Evolutionary conservation across 2,888 invertebrate genomes (phyloP).

Genomic region (Encarsia formosa): DNA sequence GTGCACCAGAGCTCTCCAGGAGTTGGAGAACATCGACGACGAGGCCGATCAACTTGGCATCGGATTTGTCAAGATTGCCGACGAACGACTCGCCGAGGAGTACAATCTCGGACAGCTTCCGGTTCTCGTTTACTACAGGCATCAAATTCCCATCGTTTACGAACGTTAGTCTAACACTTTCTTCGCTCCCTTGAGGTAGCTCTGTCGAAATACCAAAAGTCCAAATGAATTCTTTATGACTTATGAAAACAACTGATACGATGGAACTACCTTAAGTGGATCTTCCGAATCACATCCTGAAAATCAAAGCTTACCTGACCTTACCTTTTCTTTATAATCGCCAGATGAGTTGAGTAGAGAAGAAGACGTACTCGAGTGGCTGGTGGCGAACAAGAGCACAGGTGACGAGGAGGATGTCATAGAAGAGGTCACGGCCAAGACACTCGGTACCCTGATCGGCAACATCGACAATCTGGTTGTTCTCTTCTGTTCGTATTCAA

Average conservation of each 20-base stretch:
- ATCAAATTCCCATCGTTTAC: slow-evolving; percentile 91
- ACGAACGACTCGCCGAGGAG: slow-evolving; percentile 85
- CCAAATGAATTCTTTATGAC: too few relatives aligned
- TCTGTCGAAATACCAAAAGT: too few relatives aligned
- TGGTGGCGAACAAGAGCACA: slow-evolving; percentile 87
- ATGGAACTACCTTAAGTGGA: too few relatives aligned
- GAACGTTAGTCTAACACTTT: slow-evolving; percentile 80
- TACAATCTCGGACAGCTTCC: slow-evolving; percentile 87
- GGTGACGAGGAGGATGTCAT: slow-evolving; percentile 92
- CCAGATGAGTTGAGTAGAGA: slow-evolving; percentile 82
- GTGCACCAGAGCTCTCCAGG: slow-evolving; percentile 84
- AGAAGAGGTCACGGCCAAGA: slow-evolving; percentile 89
- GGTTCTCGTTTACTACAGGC: slow-evolving; percentile 86
- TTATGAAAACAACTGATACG: too few relatives aligned
- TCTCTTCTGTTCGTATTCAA: slow-evolving; percentile 73
- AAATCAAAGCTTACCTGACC: too few relatives aligned
- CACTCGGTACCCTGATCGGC: slow-evolving; percentile 79
- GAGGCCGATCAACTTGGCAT: slow-evolving; percentile 92
- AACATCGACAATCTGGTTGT: slow-evolving; percentile 90
- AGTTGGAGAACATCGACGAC: slow-evolving; percentile 90
- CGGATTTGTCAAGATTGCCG: slow-evolving; percentile 91
- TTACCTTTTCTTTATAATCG: slow-evolving; percentile 6
- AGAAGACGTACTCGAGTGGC: slow-evolving; percentile 90
- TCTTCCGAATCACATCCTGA: too few relatives aligned
- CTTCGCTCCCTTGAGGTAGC: too few relatives aligned